Conservation (phyloP, 2,113 vertebrate genomes). For the Melozone crissalis region DNA sequence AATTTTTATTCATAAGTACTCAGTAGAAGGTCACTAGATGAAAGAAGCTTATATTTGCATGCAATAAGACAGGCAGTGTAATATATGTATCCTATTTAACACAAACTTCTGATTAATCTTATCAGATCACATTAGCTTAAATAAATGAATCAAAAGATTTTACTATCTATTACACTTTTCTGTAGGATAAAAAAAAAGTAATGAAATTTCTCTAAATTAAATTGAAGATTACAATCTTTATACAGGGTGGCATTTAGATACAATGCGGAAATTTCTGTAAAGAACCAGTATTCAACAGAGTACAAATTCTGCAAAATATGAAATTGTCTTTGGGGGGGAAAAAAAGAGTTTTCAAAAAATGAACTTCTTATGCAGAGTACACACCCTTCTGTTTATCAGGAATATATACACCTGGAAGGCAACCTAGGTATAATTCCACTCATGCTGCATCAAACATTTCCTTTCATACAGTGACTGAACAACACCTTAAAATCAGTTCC, state of each 20-base stretch:
- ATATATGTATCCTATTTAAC: not conserved
- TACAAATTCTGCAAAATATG: not conserved
- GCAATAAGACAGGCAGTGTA: not conserved
- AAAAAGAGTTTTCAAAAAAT: not conserved
- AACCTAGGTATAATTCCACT: not conserved
- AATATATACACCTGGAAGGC: not conserved
- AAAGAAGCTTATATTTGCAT: conserved; percentile 1
- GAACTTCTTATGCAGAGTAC: not conserved
- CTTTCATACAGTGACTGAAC: not conserved
- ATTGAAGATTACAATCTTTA: not conserved
- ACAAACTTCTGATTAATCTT: conserved; percentile 17
- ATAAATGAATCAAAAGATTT: not conserved
- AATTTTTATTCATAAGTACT: conserved; percentile 10
- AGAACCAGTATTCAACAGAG: not conserved
- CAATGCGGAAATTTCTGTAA: not conserved
- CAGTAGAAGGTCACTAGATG: conserved; percentile 22
- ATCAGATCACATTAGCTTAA: not conserved
- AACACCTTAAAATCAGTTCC: not conserved
- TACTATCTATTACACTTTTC: not conserved
- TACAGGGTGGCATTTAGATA: not conserved
- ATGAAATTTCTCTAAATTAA: not conserved
- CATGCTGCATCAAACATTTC: not conserved
- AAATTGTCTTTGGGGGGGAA: not conserved
- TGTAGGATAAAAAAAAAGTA: not conserved
- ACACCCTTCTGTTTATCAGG: not conserved